Evolutionary conservation across 1,140 invertebrate genomes (phyloP).

Genomic region (Pinna nobilis): DNA sequence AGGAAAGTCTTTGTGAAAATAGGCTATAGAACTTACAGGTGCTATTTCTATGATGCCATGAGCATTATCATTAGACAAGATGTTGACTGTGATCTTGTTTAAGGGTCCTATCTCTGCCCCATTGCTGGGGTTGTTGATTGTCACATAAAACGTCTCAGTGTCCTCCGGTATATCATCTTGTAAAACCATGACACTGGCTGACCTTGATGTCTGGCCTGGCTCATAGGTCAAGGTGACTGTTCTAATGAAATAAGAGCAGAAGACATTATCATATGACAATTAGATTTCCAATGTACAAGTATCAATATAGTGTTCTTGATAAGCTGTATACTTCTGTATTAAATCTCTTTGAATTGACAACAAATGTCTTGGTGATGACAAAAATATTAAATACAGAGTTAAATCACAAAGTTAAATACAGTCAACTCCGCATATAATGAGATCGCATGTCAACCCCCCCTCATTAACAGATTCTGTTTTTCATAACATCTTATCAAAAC

Average conservation of each 20-base stretch:
- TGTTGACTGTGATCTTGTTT: slow-evolving; percentile 58
- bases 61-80: slow-evolving; percentile 71
- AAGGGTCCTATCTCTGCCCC: slow-evolving; percentile 65
- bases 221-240: slow-evolving; percentile 67
- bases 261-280: background rate
- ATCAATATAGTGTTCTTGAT: no score
- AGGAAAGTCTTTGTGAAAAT: no score
- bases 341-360: no score
- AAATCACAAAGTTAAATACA: background rate
- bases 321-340: no score
- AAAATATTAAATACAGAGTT: background rate
- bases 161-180: slow-evolving; percentile 68
- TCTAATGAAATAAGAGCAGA: slow-evolving; percentile 52
- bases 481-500: no score
- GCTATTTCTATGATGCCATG: slow-evolving; percentile 70
- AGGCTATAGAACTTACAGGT: no score
- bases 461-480: no score
- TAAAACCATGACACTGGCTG: slow-evolving; percentile 59
- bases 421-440: no score
- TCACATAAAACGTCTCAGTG: slow-evolving; percentile 67
- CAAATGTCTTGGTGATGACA: no score
- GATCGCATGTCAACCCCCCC: no score
- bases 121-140: slow-evolving; percentile 52
- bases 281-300: background rate
- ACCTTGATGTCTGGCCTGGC: slow-evolving; percentile 49